Conservation (phyloP, 2,888 invertebrate genomes). For the Diplazon laetatorius region DNA sequence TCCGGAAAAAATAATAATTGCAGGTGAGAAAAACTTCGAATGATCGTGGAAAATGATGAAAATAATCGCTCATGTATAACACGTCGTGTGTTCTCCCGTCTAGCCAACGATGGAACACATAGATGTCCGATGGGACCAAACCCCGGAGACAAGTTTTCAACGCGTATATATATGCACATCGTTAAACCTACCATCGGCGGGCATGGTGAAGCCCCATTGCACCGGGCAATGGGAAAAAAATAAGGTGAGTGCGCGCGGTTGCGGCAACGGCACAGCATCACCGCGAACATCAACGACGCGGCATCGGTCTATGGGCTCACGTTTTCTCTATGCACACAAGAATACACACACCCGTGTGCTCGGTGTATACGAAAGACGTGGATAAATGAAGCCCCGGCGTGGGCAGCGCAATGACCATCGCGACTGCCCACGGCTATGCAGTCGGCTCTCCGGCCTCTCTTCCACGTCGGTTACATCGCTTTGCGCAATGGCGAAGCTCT, state of each 20-base stretch:
- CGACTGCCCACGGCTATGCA: constrained; percentile 59
- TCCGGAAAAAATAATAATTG: too few relatives aligned
- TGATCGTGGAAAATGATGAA: too few relatives aligned
- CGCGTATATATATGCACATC: constrained; percentile 57
- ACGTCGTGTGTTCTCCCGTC: background rate
- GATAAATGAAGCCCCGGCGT: constrained; percentile 74
- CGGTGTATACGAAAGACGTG: constrained; percentile 70
- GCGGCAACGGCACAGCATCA: constrained; percentile 17
- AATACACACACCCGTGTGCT: too few relatives aligned
- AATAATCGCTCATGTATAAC: too few relatives aligned
- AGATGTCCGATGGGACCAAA: constrained; percentile 39
- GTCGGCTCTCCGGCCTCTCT: too few relatives aligned
- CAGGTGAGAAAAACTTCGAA: too few relatives aligned
- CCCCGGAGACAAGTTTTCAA: constrained; percentile 56
- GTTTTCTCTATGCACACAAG: constrained; percentile 57
- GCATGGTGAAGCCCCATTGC: too few relatives aligned
- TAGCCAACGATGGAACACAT: constrained; percentile 7
- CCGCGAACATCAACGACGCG: constrained; percentile 18
- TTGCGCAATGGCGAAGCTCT: too few relatives aligned
- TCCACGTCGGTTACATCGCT: too few relatives aligned
- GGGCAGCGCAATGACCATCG: constrained; percentile 63
- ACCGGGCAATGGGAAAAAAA: constrained; percentile 21
- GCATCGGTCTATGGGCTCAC: constrained; percentile 65
- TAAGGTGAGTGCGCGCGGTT: constrained; percentile 1
- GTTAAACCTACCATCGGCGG: constrained; percentile 57